Evolutionary conservation across 2,113 vertebrate species (phyloP).

Genomic region (Oncorhynchus keta): DNA sequence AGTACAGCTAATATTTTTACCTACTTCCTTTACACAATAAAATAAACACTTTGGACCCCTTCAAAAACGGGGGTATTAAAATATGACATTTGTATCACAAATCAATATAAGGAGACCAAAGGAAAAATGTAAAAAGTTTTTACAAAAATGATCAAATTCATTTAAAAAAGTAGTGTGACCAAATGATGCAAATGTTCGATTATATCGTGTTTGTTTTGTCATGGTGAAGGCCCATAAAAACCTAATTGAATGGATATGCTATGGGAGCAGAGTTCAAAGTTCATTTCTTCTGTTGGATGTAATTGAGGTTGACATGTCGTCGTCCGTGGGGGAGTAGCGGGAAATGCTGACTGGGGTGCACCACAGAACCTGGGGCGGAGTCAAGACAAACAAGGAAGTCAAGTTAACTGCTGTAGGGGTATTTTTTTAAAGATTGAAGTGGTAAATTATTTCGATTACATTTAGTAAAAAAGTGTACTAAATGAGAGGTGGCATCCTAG

Average conservation of each 20-base stretch:
- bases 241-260: slow-evolving; percentile 61
- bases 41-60: slow-evolving; percentile 92
- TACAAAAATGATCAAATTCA: slow-evolving; percentile 97
- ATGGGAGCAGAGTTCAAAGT: neutral
- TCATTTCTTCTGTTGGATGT: slow-evolving; percentile 98
- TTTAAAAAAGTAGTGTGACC: slow-evolving; percentile 76
- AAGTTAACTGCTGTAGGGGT: neutral
- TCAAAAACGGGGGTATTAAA: slow-evolving; percentile 99
- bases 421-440: neutral
- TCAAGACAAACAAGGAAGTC: neutral
- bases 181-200: slow-evolving; percentile 61
- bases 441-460: too few relatives aligned
- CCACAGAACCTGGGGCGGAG: slow-evolving; percentile 80
- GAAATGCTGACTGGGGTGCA: slow-evolving; percentile 87
- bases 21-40: slow-evolving; percentile 90
- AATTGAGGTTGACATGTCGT: slow-evolving; percentile 88
- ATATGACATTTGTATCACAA: slow-evolving; percentile 99
- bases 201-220: slow-evolving; percentile 37
- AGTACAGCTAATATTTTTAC: slow-evolving; percentile 95
- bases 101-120: slow-evolving; percentile 85
- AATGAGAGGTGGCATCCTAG: too few relatives aligned
- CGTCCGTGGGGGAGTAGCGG: slow-evolving; percentile 82
- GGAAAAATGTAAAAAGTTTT: slow-evolving; percentile 87
- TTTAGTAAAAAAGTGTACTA: too few relatives aligned
- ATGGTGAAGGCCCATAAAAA: slow-evolving; percentile 54